A percentile compares a stretch with the other conserved stretches of the same genome.
These are phyloP conservation scores for Centropus bengalensis DNA, from an alignment of 2,113 vertebrate species.

Conservation along the genomic window DNA sequence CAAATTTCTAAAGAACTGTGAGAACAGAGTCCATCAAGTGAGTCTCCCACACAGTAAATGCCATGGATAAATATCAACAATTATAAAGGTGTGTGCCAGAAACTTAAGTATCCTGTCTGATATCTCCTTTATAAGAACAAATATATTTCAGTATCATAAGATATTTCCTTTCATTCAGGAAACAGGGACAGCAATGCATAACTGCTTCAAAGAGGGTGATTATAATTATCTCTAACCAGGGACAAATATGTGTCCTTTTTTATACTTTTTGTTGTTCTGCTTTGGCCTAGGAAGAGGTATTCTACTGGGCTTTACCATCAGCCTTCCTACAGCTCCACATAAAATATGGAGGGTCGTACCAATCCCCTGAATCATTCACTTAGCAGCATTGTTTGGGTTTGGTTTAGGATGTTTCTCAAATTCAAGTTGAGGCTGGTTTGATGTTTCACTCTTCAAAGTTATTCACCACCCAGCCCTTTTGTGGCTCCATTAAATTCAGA, in stretches of 20 bases:
- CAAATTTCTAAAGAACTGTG: background rate
- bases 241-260: background rate
- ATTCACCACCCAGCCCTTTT: conserved; percentile 58
- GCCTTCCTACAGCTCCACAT: background rate
- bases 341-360: conserved; percentile 50
- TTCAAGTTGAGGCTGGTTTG: conserved; percentile 73
- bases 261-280: background rate
- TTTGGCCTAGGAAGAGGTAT: background rate
- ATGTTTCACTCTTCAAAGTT: conserved; percentile 62
- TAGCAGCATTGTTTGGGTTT: conserved; percentile 58
- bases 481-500: conserved; percentile 52
- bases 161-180: background rate
- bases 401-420: conserved; percentile 61
- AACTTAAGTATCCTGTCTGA: background rate
- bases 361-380: conserved; percentile 49
- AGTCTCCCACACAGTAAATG: background rate
- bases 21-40: background rate
- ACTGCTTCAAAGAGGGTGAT: background rate
- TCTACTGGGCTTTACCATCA: background rate
- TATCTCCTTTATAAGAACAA: background rate
- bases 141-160: too few relatives aligned
- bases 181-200: background rate
- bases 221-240: background rate
- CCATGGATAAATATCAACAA: background rate
- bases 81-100: background rate